phyloP scores from a whole-genome alignment of 1,140 invertebrate species.

The Drosophila azteca region DNA sequence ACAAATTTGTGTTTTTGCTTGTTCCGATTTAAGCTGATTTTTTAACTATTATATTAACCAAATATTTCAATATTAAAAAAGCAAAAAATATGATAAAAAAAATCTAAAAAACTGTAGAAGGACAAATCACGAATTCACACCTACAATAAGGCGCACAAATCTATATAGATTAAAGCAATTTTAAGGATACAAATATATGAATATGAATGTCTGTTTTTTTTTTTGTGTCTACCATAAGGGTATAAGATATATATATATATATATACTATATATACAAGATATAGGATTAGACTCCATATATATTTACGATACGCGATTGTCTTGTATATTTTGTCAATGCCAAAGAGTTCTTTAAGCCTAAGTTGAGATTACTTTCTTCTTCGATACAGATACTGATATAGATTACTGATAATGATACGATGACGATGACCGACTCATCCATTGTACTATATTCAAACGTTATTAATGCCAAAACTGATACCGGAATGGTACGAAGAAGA shows the following conservation, averaged over 20 bases:
- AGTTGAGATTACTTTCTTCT: conserved; percentile 63
- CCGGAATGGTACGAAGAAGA: conserved; percentile 2
- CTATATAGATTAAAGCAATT: conserved; percentile 40
- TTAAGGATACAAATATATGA: conserved; percentile 28
- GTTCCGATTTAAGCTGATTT: conserved; percentile 19
- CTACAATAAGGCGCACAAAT: conserved; percentile 65
- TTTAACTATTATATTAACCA: conserved; percentile 1
- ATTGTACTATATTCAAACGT: conserved; percentile 52
- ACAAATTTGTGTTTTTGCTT: conserved; percentile 44
- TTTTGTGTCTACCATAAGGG: conserved; percentile 60
- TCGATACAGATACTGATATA: conserved; percentile 8
- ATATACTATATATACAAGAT: conserved; percentile 27
- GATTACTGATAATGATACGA: too few relatives aligned
- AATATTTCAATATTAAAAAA: conserved; percentile 49
- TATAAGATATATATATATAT: conserved; percentile 46
- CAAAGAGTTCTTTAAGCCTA: conserved; percentile 73
- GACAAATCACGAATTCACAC: conserved; percentile 62
- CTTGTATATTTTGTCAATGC: conserved; percentile 69
- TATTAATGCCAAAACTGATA: conserved; percentile 41
- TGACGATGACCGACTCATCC: conserved; percentile 33
- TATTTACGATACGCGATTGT: conserved; percentile 26
- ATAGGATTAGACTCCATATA: conserved; percentile 37
- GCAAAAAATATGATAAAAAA: conserved; percentile 30
- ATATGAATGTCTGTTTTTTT: conserved; percentile 46
- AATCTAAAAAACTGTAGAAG: conserved; percentile 29